phyloP scores from a whole-genome alignment of 2,797 vertebrate genomes.

The Tarsius wallacei region DNA sequence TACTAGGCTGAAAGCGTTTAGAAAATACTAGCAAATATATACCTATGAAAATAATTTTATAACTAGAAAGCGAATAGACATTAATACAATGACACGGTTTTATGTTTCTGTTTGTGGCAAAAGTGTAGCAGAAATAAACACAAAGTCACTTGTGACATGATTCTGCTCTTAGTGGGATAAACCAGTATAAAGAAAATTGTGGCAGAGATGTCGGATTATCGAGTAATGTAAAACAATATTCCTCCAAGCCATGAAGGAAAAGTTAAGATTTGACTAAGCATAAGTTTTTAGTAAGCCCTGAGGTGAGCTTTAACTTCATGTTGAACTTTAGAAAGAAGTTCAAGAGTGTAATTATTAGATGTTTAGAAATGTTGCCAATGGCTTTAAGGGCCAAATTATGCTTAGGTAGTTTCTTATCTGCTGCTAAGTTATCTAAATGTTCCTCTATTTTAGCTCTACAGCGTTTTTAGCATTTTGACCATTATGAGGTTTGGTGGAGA shows the following conservation, averaged over 20 bases:
- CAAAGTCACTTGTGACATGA: neutral
- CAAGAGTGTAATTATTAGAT: slow-evolving; percentile 50
- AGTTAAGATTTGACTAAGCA: slow-evolving; percentile 49
- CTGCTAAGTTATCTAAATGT: neutral
- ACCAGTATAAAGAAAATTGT: neutral
- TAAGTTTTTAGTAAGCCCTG: slow-evolving; percentile 48
- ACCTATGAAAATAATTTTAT: neutral
- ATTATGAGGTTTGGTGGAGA: neutral
- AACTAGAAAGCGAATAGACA: neutral
- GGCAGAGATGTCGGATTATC: neutral
- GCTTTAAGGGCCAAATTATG: neutral
- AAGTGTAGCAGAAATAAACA: neutral
- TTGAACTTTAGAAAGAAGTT: slow-evolving; percentile 60
- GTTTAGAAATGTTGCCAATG: slow-evolving; percentile 34
- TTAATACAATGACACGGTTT: neutral
- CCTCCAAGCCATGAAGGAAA: neutral
- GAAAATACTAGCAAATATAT: neutral
- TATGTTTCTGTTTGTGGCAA: neutral
- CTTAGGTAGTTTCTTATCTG: neutral
- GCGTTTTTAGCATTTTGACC: neutral
- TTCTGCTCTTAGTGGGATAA: neutral
- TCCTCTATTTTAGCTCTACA: neutral
- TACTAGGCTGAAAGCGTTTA: neutral
- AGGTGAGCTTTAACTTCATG: slow-evolving; percentile 68
- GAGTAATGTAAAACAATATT: neutral